These are phyloP conservation scores for Eumeta japonica DNA, from an alignment of 1,140 invertebrate genomes.

Conservation along the genomic window DNA sequence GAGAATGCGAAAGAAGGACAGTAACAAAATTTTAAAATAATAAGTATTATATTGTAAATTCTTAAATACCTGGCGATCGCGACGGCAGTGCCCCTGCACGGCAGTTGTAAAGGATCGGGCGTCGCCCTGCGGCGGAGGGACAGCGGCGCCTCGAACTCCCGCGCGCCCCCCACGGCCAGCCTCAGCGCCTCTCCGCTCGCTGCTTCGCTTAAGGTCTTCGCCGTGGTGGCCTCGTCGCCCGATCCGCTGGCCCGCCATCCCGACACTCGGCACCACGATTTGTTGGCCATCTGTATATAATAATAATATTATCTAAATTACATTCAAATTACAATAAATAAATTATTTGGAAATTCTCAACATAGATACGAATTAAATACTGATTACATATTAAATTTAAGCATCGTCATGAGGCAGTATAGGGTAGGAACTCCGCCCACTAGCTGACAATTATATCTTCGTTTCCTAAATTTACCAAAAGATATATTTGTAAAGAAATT, in stretches of 20 bases:
- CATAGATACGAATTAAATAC: too few relatives aligned
- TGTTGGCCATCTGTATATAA: conserved; percentile 72
- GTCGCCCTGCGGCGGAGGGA: conserved; percentile 76
- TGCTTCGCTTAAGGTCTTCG: conserved; percentile 64
- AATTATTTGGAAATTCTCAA: conserved; percentile 7
- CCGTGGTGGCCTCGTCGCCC: conserved; percentile 81
- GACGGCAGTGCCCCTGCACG: conserved; percentile 72
- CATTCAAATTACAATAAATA: conserved; percentile 8
- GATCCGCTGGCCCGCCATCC: conserved; percentile 74
- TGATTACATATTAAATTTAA: too few relatives aligned
- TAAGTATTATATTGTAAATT: too few relatives aligned
- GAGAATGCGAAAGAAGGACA: too few relatives aligned
- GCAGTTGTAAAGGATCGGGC: conserved; percentile 74
- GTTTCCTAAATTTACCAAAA: too few relatives aligned
- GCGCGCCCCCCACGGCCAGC: conserved; percentile 66
- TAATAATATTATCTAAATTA: conserved; percentile 1
- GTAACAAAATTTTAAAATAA: too few relatives aligned
- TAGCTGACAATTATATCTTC: too few relatives aligned
- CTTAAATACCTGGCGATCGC: conserved; percentile 43
- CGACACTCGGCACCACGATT: conserved; percentile 72
- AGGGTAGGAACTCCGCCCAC: too few relatives aligned
- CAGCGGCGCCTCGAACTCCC: conserved; percentile 85
- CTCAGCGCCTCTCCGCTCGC: conserved; percentile 50
- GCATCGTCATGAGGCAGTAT: too few relatives aligned
- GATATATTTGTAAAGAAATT: too few relatives aligned